Base-by-base conservation (phyloP, 2,888 invertebrate genomes). In the Lasioglossum morio region DNA sequence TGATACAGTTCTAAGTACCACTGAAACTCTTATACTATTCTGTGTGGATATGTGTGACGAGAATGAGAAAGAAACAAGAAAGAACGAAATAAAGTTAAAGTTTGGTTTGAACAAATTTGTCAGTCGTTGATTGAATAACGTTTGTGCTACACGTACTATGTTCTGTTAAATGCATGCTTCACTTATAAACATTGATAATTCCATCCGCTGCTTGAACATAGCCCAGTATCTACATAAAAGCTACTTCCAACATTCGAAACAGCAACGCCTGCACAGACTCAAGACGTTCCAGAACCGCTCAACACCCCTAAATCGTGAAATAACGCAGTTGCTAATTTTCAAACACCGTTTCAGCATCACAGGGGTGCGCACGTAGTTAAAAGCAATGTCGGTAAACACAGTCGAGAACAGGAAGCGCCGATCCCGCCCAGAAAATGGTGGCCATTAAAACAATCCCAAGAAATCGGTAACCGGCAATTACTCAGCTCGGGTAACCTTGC, bases 391-490 rank as follows among this genome's bases (percentile, higher is more conserved):
- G 63, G 63, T n/a, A 37, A 70, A 40, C 70, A 40, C n/a, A 4
- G 23, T 5, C n/a, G n/a, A n/a, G 37, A 70, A 40, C 37, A n/a
- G n/a, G 43, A 79, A 63, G 77, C 30, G 43, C 23, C 27, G 40
- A 5, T 27, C 43, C 57, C 74, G 63, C 66, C 79, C 40, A 66
- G 34, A 46, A 69, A 57, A 34, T 19, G n/a, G 34, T 60, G 16
- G 27, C 37, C 46, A 10, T 46, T 66, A 40, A 53, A 74, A 46
- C 77, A 34, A 37, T 37, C 63, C 37, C 48, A 69, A 70, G 82
- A 78, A 72, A 76, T 84, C 80, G 73, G 73, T 73, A 80, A 76
- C 80, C 77, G 27, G 57, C 63, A 81, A 81, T 84, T 80, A 84
- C 73, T 57, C 27, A 40, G 34, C 37, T 23, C 23, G 16, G 53